Evolutionary conservation across 2,888 invertebrate genomes (phyloP), one percentile per base, ranked within the genome.

Genomic region (Acronicta alni): DNA sequence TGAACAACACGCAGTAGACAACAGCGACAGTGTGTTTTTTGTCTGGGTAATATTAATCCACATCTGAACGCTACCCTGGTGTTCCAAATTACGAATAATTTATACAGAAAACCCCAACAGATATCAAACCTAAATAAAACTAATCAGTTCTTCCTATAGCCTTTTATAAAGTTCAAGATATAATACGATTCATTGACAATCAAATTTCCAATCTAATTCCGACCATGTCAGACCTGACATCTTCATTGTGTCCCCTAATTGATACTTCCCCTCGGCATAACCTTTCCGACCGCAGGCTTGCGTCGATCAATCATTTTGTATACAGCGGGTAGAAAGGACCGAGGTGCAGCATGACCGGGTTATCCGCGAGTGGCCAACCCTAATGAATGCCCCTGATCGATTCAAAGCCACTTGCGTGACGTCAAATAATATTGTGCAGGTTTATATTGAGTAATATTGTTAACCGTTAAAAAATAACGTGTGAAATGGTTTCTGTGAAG

Each of bases 311-410:
- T 72, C 69, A 77, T 77, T 38, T 16, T 42, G 44, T 20, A 45
- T 41, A 35, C 17, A 44, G 16, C 44, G 65, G 75, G 71, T 60
- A 58, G 59, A 63, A 72, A 45, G 47, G 66, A 56, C 72, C 71
- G 49, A 67, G 77, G 83, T 56, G 81, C 67, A 82, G 58, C 75
- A 60, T 69, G 83, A 83, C 71, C 82, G 77, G 83, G 85, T 86
- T 82, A 86, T 45, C 51, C 59, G 2, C n/a, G 17, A 26, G n/a
- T 18, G 30, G 37, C 30, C 77, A 70, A n/a, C 17, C 80, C 80
- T 81, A 80, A 82, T 57, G 57, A 49, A 44, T n/a, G 41, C 10
- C 37, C 8, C 52, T 63, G 59, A 70, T 75, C 76, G 76, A 73
- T 75, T 32, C 70, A 52, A 47, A 62, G 72, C 59, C 35, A 35